phyloP scores from a whole-genome alignment of 2,888 invertebrate genomes.

The Caenorhabditis sp. region DNA sequence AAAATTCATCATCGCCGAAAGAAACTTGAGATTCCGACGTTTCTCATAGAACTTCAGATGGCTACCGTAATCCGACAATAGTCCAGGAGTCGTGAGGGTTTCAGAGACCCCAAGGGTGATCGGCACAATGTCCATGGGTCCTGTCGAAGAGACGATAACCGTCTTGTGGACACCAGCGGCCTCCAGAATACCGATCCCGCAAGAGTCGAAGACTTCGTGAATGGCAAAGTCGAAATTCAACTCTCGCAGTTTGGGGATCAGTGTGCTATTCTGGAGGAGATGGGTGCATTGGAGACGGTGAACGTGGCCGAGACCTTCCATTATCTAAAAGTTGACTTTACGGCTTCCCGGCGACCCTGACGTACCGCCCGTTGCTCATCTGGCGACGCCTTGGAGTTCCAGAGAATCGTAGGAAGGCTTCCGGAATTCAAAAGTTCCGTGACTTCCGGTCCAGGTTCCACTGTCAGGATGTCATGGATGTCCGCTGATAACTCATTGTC shows the following conservation, averaged over 20 bases:
- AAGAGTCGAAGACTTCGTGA: slow-evolving; percentile 70
- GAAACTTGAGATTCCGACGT: slow-evolving; percentile 51
- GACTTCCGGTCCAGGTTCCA: slow-evolving; percentile 52
- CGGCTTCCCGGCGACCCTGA: too few species aligned
- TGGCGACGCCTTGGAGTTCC: slow-evolving; percentile 57
- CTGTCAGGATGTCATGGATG: slow-evolving; percentile 38
- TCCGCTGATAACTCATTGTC: slow-evolving; percentile 38
- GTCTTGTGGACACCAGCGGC: slow-evolving; percentile 54
- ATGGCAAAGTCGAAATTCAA: slow-evolving; percentile 61
- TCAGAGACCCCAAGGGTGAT: slow-evolving; percentile 57
- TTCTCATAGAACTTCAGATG: slow-evolving; percentile 17
- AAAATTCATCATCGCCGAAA: slow-evolving; percentile 57
- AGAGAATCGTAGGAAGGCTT: slow-evolving; percentile 43
- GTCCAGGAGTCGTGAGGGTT: slow-evolving; percentile 43
- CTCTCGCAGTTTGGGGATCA: slow-evolving; percentile 51
- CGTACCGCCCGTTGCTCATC: slow-evolving; percentile 53
- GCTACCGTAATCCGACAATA: slow-evolving; percentile 58
- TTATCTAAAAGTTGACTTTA: slow-evolving; percentile 47
- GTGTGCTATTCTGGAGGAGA: slow-evolving; percentile 49
- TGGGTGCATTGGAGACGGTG: slow-evolving; percentile 62
- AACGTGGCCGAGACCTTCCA: slow-evolving; percentile 61
- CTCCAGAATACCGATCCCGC: slow-evolving; percentile 65
- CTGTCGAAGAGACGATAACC: slow-evolving; percentile 68
- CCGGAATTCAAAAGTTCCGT: slow-evolving; percentile 35
- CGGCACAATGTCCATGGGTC: slow-evolving; percentile 65